Conservation (phyloP, 2,888 invertebrate species). For the Lagria hirta region DNA sequence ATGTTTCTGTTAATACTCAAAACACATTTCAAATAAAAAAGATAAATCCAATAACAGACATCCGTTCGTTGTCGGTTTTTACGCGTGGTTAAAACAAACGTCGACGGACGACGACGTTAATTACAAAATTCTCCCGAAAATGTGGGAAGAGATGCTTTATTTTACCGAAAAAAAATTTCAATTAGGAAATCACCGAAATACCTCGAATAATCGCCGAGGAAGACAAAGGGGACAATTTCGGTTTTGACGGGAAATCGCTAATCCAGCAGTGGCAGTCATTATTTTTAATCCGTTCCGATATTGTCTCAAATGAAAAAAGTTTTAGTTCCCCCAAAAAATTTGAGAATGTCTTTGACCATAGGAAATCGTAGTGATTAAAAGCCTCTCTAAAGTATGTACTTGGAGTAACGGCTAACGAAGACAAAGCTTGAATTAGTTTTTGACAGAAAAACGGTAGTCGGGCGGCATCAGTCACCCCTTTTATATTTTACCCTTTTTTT, state of each 20-base stretch:
- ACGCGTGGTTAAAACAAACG: constrained; percentile 12
- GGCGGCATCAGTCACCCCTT: constrained; percentile 15
- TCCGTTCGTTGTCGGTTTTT: constrained; percentile 32
- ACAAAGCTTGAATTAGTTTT: constrained; percentile 8
- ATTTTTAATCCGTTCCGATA: too few species aligned
- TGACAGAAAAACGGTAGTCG: constrained; percentile 4
- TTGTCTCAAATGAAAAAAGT: too few species aligned
- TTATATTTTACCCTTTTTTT: constrained; percentile 15
- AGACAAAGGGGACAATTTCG: too few species aligned
- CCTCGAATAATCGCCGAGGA: too few species aligned
- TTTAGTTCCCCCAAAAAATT: too few species aligned
- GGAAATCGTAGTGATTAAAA: too few species aligned
- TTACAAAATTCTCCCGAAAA: constrained; percentile 6
- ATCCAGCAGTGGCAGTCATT: constrained; percentile 2
- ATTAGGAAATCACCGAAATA: constrained; percentile 15
- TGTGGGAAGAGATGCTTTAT: not conserved
- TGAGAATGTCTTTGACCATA: too few species aligned
- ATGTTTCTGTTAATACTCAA: constrained; percentile 31
- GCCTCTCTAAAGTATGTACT: too few species aligned
- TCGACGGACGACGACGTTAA: constrained; percentile 10
- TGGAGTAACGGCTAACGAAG: too few species aligned
- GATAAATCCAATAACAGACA: constrained; percentile 32
- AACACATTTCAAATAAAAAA: constrained; percentile 35
- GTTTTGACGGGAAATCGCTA: constrained; percentile 7
- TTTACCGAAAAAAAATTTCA: constrained; percentile 6